phyloP scores from a whole-genome alignment of 2,888 invertebrate genomes.

The Aricia artaxerxes region DNA sequence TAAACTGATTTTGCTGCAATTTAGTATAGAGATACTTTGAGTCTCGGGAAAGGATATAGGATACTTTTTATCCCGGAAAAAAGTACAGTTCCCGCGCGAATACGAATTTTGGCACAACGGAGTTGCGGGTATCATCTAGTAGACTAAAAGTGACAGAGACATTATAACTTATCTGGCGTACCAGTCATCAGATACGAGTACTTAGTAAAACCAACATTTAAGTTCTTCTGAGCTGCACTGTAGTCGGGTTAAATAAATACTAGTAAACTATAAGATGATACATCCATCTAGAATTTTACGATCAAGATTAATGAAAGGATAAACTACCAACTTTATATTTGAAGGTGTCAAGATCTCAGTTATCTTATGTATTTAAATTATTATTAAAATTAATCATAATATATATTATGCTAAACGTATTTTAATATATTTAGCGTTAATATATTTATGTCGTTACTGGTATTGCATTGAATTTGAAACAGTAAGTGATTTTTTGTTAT shows the following conservation, averaged over 20 bases:
- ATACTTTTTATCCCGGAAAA: too few species aligned
- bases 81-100: too few species aligned
- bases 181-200: too few species aligned
- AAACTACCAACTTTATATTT: neutral
- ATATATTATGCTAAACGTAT: neutral
- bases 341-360: conserved; percentile 6
- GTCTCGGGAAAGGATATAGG: too few species aligned
- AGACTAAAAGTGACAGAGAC: too few species aligned
- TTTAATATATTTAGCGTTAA: neutral
- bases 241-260: neutral
- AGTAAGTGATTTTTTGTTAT: neutral
- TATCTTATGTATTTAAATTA: conserved; percentile 3
- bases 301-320: neutral
- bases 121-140: too few species aligned
- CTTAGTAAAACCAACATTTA: too few species aligned
- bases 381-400: conserved; percentile 4
- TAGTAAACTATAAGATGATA: neutral
- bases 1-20: too few species aligned
- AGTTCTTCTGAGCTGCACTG: too few species aligned
- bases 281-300: neutral
- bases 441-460: neutral
- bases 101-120: too few species aligned
- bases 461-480: neutral
- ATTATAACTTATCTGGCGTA: too few species aligned
- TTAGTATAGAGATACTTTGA: too few species aligned